phyloP scores from a whole-genome alignment of 2,888 invertebrate species.

The Eumerus sabulonum region DNA sequence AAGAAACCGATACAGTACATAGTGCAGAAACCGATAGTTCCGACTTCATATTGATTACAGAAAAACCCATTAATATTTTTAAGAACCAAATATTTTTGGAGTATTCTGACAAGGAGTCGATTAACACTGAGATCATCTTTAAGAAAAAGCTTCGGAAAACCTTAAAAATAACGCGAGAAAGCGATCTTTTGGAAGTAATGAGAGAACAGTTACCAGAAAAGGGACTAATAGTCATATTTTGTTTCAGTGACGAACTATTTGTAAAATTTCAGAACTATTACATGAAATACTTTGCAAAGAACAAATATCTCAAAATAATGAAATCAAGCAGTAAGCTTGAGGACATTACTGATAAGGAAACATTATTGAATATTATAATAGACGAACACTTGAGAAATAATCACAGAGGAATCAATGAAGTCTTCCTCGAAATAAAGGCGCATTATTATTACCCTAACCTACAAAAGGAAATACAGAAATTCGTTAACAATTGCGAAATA shows the following conservation, averaged over 20 bases:
- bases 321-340: constrained; percentile 15
- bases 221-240: constrained; percentile 50
- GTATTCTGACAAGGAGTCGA: constrained; percentile 13
- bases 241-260: constrained; percentile 23
- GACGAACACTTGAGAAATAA: constrained; percentile 31
- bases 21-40: constrained; percentile 25
- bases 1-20: constrained; percentile 21
- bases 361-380: constrained; percentile 17
- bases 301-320: constrained; percentile 40
- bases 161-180: constrained; percentile 11
- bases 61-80: constrained; percentile 30
- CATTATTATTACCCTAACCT: constrained; percentile 33
- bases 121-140: constrained; percentile 13
- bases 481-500: constrained; percentile 36
- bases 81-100: constrained; percentile 36
- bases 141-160: constrained; percentile 22
- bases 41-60: constrained; percentile 25
- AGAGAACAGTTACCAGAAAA: constrained; percentile 30
- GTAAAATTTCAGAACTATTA: constrained; percentile 42
- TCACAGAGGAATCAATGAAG: constrained; percentile 39
- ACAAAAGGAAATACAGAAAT: constrained; percentile 31
- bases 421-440: constrained; percentile 27
- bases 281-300: constrained; percentile 40
- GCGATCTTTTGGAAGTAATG: constrained; percentile 41
- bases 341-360: constrained; percentile 31